Evolutionary conservation across 2,113 vertebrate genomes (phyloP).

Genomic region (Bostrychus sinensis): DNA sequence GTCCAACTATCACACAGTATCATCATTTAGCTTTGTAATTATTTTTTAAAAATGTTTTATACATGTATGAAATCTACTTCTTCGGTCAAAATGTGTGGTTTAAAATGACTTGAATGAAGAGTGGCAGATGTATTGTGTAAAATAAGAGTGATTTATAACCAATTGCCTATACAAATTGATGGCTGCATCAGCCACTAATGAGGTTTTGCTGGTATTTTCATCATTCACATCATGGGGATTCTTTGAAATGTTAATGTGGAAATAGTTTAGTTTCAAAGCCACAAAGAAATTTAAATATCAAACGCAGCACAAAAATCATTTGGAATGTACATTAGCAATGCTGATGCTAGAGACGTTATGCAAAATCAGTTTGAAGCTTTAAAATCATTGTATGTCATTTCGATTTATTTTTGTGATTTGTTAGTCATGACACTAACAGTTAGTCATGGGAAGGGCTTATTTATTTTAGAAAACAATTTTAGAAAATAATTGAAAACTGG

Average conservation of each 20-base stretch:
- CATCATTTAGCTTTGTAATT: constrained; percentile 71
- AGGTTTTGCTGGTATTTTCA: constrained; percentile 61
- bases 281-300: constrained; percentile 66
- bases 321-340: constrained; percentile 74
- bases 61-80: constrained; percentile 67
- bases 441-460: constrained; percentile 67
- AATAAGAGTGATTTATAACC: constrained; percentile 53
- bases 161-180: constrained; percentile 63
- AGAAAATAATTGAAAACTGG: constrained; percentile 46
- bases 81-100: constrained; percentile 60
- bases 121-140: constrained; percentile 56
- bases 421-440: constrained; percentile 53
- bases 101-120: constrained; percentile 49
- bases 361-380: constrained; percentile 79
- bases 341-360: constrained; percentile 75
- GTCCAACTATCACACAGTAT: constrained; percentile 62
- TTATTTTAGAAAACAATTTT: constrained; percentile 67
- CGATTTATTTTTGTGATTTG: constrained; percentile 35
- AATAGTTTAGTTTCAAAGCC: constrained; percentile 53
- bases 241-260: constrained; percentile 53
- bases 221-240: constrained; percentile 66
- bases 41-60: constrained; percentile 73
- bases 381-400: constrained; percentile 59
- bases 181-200: constrained; percentile 80
- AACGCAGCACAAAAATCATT: constrained; percentile 71